Percentiles rank a stretch among this genome's conserved stretches.
phyloP scores from a whole-genome alignment of 2,113 vertebrate species.

The Gila orcuttii region DNA sequence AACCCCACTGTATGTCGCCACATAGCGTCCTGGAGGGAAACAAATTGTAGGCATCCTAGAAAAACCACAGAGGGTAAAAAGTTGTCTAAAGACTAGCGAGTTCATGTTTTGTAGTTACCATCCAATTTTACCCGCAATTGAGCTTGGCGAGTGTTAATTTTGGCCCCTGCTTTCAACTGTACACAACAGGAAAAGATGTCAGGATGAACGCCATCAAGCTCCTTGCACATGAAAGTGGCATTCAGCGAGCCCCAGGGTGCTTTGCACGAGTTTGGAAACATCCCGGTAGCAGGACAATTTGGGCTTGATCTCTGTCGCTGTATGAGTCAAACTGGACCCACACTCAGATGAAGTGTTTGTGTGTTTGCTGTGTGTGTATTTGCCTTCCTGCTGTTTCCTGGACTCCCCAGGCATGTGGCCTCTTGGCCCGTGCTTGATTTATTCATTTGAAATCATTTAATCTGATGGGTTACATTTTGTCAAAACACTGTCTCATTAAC shows the following conservation, averaged over 20 bases:
- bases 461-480: slow-evolving; percentile 74
- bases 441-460: slow-evolving; percentile 71
- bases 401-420: slow-evolving; percentile 54
- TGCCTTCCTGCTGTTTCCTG: slow-evolving; percentile 27
- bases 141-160: not conserved
- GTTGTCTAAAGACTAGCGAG: not conserved
- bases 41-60: not conserved
- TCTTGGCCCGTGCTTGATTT: slow-evolving; percentile 45
- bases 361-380: slow-evolving; percentile 35
- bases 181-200: not conserved
- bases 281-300: not conserved
- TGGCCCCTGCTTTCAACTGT: not conserved
- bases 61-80: not conserved
- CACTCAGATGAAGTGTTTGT: not conserved
- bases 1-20: not conserved
- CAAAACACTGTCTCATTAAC: slow-evolving; percentile 80
- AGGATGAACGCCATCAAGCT: not conserved
- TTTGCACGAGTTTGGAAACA: slow-evolving; percentile 12
- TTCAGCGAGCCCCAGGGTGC: slow-evolving; percentile 7
- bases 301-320: not conserved
- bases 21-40: not conserved
- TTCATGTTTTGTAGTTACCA: not conserved
- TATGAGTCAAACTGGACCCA: not conserved
- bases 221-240: not conserved
- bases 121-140: not conserved